Base-by-base conservation (phyloP, 2,888 invertebrate species). In the Chamaedrilus cognettii region DNA sequence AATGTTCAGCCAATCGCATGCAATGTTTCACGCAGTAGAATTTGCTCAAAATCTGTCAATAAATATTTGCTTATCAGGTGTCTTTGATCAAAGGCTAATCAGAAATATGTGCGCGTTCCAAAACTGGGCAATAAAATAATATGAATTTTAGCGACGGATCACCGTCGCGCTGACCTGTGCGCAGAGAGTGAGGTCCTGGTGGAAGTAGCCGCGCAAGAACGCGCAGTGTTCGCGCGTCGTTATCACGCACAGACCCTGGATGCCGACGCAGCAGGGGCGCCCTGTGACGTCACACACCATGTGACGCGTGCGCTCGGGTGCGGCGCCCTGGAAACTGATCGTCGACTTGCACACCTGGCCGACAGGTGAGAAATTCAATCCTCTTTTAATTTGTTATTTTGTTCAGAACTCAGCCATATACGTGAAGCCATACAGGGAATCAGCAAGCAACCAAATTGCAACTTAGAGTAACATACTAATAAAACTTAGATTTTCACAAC, bases 201-300 rank as follows among this genome's bases (percentile, higher is more conserved):
- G 82, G 72, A 80, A 83, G 67, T 79, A 82, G 31, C 83, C 83
- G 33, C 75, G 73, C 64, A 77, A 74, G 68, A 82, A 81, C 30
- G 77, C 72, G 72, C 83, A 83, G 68, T 83, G 80, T 67, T 82
- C 82, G 56, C 80, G 65, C 4, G 83, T 82, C 3, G 83, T 82
- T 26, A 83, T 80, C 70, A 82, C 76, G 71, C 83, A 83, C 67
- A 82, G 80, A 30, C 83, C 98, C 94, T 80, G 95, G 64, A 94
- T 91, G 26, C 86, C 97, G 73, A 96, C 94, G 82, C 99, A 99
- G 84, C 99, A 99, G 0, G 99, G 99, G 81, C 96, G 94, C 3
- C 97, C 99, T 42, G 96, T 90, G n/a, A 92, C 90, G 81, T 96
- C 96, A 83, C 97, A 98, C 1, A 93, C 91, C 96, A 97, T 96